Evolutionary conservation across 2,888 invertebrate genomes (phyloP).

Genomic region (Lymantria dispar): DNA sequence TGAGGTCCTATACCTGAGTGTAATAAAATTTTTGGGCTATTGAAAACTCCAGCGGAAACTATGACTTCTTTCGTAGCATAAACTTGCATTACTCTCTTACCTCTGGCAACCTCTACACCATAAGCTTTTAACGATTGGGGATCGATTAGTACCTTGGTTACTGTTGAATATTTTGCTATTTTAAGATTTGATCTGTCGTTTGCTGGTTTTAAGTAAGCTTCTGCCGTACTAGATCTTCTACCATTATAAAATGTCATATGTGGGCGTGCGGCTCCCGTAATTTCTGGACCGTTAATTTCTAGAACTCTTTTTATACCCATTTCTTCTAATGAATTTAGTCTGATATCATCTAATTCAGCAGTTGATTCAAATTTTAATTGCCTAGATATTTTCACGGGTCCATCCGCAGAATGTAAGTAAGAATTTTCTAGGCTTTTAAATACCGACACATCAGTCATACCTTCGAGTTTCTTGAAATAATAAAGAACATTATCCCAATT

Average conservation of each 20-base stretch:
- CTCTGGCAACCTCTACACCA: slow-evolving; percentile 51
- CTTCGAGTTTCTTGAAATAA: slow-evolving; percentile 55
- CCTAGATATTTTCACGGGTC: slow-evolving; percentile 50
- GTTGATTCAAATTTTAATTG: slow-evolving; percentile 35
- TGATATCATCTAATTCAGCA: slow-evolving; percentile 36
- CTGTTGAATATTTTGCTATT: slow-evolving; percentile 56
- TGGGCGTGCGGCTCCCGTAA: slow-evolving; percentile 41
- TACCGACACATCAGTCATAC: slow-evolving; percentile 47
- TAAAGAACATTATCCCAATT: slow-evolving; percentile 45
- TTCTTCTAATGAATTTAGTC: slow-evolving; percentile 44
- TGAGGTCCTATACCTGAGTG: slow-evolving; percentile 65
- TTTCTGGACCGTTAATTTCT: slow-evolving; percentile 49
- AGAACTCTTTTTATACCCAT: slow-evolving; percentile 46
- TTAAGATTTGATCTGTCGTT: slow-evolving; percentile 53
- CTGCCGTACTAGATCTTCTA: slow-evolving; percentile 64
- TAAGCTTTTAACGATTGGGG: slow-evolving; percentile 39
- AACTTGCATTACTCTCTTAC: slow-evolving; percentile 42
- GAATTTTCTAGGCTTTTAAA: slow-evolving; percentile 37
- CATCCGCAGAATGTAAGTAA: slow-evolving; percentile 45
- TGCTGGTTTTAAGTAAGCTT: slow-evolving; percentile 51
- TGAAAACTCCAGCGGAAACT: slow-evolving; percentile 62
- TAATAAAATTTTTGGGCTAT: slow-evolving; percentile 64
- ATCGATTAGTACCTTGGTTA: slow-evolving; percentile 56
- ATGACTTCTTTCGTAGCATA: slow-evolving; percentile 58
- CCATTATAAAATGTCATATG: slow-evolving; percentile 53